phyloP scores from a whole-genome alignment of 1,140 invertebrate species.

The Hesperophylax magnus region DNA sequence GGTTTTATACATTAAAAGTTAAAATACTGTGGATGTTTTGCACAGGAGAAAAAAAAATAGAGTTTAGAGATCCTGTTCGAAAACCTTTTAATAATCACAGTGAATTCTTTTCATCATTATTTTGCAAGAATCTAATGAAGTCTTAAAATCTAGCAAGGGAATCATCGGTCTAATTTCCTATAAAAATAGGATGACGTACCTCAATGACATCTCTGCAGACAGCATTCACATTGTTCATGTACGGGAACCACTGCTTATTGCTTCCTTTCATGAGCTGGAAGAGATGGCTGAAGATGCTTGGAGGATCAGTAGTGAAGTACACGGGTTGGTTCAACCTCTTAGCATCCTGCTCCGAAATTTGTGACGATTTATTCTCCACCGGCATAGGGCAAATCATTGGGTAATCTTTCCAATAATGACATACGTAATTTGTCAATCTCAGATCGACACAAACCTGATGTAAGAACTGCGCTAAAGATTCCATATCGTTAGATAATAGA shows the following conservation, averaged over 20 bases:
- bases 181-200: slow-evolving; percentile 64
- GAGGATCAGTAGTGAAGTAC: slow-evolving; percentile 76
- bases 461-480: slow-evolving; percentile 80
- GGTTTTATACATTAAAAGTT: no score
- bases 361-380: slow-evolving; percentile 64
- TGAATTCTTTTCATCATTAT: no score
- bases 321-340: slow-evolving; percentile 75
- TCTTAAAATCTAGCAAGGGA: no score
- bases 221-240: slow-evolving; percentile 79
- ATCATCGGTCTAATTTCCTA: no score
- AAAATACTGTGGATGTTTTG: no score
- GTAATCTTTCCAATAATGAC: slow-evolving; percentile 91
- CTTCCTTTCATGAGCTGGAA: slow-evolving; percentile 74
- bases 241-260: slow-evolving; percentile 76
- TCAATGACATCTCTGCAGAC: slow-evolving; percentile 81
- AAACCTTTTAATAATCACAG: no score
- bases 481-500: slow-evolving; percentile 78
- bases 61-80: no score
- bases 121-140: no score
- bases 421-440: slow-evolving; percentile 78
- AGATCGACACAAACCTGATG: slow-evolving; percentile 87
- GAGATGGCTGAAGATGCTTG: slow-evolving; percentile 80
- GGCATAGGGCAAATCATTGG: slow-evolving; percentile 73
- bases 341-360: slow-evolving; percentile 70
- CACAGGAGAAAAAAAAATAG: no score